A percentile compares a stretch with the other conserved stretches of the same genome.
Evolutionary conservation across 2,797 vertebrate genomes (phyloP).

Genomic region (Hyperoplus lanceolatus): DNA sequence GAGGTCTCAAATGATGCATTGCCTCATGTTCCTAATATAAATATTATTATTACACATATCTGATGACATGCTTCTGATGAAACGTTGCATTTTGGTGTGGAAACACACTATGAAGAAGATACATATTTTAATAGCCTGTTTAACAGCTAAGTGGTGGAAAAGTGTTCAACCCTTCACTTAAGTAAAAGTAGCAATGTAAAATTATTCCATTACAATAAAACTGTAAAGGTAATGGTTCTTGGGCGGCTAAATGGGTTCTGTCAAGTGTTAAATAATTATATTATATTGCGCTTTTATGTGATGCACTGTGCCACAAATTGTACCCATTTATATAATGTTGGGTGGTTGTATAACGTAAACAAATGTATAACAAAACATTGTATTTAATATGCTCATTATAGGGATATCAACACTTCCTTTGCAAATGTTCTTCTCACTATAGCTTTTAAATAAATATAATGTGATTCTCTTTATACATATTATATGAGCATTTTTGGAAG

Average conservation of each 20-base stretch:
- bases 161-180: not conserved
- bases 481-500: no score
- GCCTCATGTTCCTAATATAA: not conserved
- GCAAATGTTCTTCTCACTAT: not conserved
- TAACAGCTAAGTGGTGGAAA: not conserved
- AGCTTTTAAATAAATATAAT: not conserved
- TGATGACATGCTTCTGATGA: not conserved
- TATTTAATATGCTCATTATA: not conserved
- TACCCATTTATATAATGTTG: not conserved
- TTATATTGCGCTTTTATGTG: not conserved
- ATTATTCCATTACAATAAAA: not conserved
- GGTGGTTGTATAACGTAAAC: not conserved
- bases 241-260: not conserved
- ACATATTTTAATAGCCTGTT: not conserved
- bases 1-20: not conserved
- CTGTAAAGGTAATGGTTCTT: not conserved
- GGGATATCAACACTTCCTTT: not conserved
- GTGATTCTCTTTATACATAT: not conserved
- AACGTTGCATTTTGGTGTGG: not conserved
- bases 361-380: not conserved
- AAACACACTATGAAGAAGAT: not conserved
- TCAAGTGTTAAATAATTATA: not conserved
- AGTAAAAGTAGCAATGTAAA: not conserved
- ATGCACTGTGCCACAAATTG: no score
- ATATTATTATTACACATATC: not conserved